phyloP scores from a whole-genome alignment of 2,113 vertebrate species.

The Cricetomys ansorgei region DNA sequence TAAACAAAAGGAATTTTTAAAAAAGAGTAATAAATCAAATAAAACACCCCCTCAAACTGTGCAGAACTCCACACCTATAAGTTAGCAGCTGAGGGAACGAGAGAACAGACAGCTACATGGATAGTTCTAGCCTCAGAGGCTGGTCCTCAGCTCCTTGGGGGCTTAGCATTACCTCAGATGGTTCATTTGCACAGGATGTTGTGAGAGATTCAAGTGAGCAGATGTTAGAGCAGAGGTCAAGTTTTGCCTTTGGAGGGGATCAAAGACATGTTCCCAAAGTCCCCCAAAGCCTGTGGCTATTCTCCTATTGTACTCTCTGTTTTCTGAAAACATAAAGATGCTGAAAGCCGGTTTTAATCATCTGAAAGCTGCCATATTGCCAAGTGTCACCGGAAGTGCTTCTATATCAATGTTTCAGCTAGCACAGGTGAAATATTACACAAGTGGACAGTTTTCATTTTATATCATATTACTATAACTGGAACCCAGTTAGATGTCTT shows the following conservation, averaged over 20 bases:
- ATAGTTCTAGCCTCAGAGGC: background rate
- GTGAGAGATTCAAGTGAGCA: background rate
- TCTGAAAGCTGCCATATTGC: background rate
- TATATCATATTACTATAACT: slow-evolving; percentile 4
- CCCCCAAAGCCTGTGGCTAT: background rate
- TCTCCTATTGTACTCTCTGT: background rate
- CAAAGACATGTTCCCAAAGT: background rate
- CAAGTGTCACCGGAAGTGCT: background rate
- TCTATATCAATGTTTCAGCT: background rate
- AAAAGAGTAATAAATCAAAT: slow-evolving; percentile 35
- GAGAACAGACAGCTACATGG: background rate
- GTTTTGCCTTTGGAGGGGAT: background rate
- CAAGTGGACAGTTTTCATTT: background rate
- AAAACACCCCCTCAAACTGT: background rate
- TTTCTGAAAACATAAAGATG: slow-evolving; percentile 18
- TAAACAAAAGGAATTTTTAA: background rate
- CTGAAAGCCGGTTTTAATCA: slow-evolving; percentile 12
- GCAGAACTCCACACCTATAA: background rate
- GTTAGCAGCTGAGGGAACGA: background rate
- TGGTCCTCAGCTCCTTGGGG: background rate
- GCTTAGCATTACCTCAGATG: background rate
- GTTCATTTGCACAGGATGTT: background rate
- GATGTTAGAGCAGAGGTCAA: slow-evolving; percentile 2
- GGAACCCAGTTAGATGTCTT: background rate
- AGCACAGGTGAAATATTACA: background rate